Conservation (phyloP, 30 jellyfish, hydroid and myxozoan genomes). For the Chironex yamaguchii region DNA sequence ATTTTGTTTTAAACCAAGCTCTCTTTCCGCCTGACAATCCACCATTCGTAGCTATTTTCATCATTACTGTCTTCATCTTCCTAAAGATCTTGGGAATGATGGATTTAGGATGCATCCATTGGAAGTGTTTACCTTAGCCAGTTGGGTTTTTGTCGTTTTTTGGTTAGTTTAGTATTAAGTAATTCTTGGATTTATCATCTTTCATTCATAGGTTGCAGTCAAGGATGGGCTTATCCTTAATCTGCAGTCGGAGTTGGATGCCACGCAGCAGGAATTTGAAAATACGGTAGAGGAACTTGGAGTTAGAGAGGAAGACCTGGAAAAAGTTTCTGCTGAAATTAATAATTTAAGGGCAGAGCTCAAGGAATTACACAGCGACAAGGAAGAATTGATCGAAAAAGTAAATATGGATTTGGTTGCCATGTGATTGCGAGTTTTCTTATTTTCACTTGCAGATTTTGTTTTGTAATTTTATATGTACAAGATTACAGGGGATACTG, state of each 20-base stretch:
- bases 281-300: slow-evolving; percentile 93
- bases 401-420: slow-evolving; percentile 26
- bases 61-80: too few species aligned
- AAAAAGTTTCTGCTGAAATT: slow-evolving; percentile 13
- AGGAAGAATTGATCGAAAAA: slow-evolving; percentile 68
- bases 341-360: slow-evolving; percentile 56
- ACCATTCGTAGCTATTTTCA: too few species aligned
- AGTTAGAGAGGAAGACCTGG: slow-evolving; percentile 73
- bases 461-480: too few species aligned
- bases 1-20: too few species aligned
- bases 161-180: neutral
- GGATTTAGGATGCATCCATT: too few species aligned
- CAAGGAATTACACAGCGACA: slow-evolving; percentile 54
- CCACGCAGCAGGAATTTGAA: slow-evolving; percentile 99
- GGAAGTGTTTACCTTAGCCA: too few species aligned
- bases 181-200: neutral
- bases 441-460: too few species aligned
- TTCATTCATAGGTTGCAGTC: slow-evolving; percentile 74
- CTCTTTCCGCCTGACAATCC: too few species aligned
- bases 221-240: slow-evolving; percentile 83
- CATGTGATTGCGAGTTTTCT: too few species aligned
- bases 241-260: slow-evolving; percentile 92
- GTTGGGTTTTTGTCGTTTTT: too few species aligned
- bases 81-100: too few species aligned
- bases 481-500: too few species aligned